Conservation (phyloP, 2,797 vertebrate genomes). For the Jordanella pulchra region DNA sequence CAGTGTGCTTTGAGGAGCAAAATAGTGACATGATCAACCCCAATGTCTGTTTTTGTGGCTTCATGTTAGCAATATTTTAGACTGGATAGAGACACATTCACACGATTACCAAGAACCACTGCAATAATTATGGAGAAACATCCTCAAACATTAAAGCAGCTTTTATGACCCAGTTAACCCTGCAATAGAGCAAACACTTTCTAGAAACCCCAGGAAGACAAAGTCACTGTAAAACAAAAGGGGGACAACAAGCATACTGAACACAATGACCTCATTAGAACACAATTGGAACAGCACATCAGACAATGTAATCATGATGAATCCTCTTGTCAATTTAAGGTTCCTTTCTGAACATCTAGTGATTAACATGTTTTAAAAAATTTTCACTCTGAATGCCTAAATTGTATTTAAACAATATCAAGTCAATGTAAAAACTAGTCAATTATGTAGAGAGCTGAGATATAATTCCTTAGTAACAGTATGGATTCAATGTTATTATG, state of each 20-base stretch:
- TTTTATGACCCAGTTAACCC: too few relatives aligned
- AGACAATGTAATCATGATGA: too few relatives aligned
- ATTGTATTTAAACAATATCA: not conserved
- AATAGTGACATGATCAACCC: constrained; percentile 9
- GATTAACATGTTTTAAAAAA: too few relatives aligned
- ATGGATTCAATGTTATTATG: constrained; percentile 29
- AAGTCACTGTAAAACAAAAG: not conserved
- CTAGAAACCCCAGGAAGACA: not conserved
- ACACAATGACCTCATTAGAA: not conserved
- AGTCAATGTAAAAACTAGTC: not conserved
- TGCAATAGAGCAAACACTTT: too few relatives aligned
- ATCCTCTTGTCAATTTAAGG: too few relatives aligned
- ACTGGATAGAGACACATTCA: constrained; percentile 9
- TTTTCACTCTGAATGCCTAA: not conserved
- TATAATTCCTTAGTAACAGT: constrained; percentile 27
- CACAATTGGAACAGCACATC: too few relatives aligned
- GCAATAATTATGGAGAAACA: constrained; percentile 59
- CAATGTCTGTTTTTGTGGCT: constrained; percentile 41
- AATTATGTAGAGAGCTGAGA: constrained; percentile 3
- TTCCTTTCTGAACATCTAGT: too few relatives aligned
- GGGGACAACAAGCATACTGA: not conserved
- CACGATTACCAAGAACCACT: constrained; percentile 32
- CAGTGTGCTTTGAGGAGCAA: constrained; percentile 1
- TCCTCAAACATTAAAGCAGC: constrained; percentile 30
- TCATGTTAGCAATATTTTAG: constrained; percentile 42